phyloP scores from a whole-genome alignment of 2,113 vertebrate species.

The Elachura formosa region DNA sequence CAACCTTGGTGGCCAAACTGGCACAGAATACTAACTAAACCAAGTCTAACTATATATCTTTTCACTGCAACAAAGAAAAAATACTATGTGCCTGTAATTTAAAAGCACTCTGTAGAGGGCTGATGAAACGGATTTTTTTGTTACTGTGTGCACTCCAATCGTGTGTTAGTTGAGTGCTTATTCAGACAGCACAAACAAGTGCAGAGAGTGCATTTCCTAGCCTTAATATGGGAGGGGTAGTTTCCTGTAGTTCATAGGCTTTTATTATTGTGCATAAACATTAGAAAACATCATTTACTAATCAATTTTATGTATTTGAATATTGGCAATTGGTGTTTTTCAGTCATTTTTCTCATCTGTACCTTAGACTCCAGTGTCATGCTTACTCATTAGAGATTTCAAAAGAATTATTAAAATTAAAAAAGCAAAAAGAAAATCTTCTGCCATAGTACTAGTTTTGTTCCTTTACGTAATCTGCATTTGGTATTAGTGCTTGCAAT shows the following conservation, averaged over 20 bases:
- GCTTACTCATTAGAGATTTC: conserved; percentile 68
- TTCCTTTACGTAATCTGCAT: conserved; percentile 76
- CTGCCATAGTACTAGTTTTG: conserved; percentile 70
- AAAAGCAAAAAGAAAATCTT: conserved; percentile 50
- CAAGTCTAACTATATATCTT: conserved; percentile 50
- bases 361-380: conserved; percentile 75
- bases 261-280: conserved; percentile 73
- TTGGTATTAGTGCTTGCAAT: conserved; percentile 79
- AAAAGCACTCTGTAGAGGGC: conserved; percentile 71
- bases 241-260: conserved; percentile 69
- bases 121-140: conserved; percentile 54
- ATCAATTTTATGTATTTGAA: conserved; percentile 70
- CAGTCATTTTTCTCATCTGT: conserved; percentile 67
- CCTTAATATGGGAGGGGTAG: conserved; percentile 77
- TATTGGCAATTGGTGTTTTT: conserved; percentile 78
- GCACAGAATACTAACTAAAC: conserved; percentile 66
- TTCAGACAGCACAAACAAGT: conserved; percentile 72
- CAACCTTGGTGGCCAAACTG: conserved; percentile 53
- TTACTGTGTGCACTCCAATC: conserved; percentile 62
- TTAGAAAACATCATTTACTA: conserved; percentile 73
- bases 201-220: conserved; percentile 74
- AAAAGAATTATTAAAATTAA: conserved; percentile 61
- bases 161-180: conserved; percentile 57
- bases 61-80: conserved; percentile 66
- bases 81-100: conserved; percentile 82